Base-by-base conservation (phyloP, 2,113 vertebrate species). In the Scalopus aquaticus region DNA sequence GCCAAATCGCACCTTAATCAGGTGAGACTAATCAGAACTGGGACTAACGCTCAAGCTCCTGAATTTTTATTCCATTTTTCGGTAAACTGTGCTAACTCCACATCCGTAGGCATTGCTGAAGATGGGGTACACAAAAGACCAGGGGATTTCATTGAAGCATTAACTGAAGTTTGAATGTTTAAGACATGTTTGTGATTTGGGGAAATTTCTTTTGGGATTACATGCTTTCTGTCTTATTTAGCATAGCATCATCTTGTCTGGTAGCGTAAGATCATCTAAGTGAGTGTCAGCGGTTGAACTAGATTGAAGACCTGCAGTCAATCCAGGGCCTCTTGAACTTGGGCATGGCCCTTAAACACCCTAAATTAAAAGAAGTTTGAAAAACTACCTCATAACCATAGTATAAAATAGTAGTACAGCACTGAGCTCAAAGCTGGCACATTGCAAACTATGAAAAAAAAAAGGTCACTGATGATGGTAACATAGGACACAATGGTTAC, bases 391-490 rank as follows among this genome's bases (percentile, higher is more conserved):
- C 70, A 6, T 3, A 0, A n/a, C 9, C 19, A 10, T 22, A 6
- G 16, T 35, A 0, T 39, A n/a, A 28, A 69, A 42, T 8, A 6
- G 39, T 8, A 4, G 39, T 17, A 9, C 11, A 35, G 24, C 46
- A 8, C 13, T 16, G 3, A 39, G 84, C 19, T 17, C 6, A n/a
- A 12, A 5, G 13, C 42, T 30, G 8, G 15, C 16, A 35, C 28
- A 49, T 62, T 37, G 32, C 12, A 76, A 39, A 8, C 35, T 49
- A 0, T 35, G 15, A 49, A 35, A 58, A 10, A 35, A 58, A 10
- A 4, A 3, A 58, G 0, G 0, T 49, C 19, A 3, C 32, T 15
- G 17, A 8, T 30, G 19, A 28, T 0, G 3, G 3, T 39, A 37
- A 13, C 13, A 4, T 13, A 3, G 11, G 1, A 6, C 19, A 10